These are phyloP conservation scores for Zeugodacus cucurbitae DNA, from an alignment of 1,140 invertebrate species.

Conservation along the genomic window DNA sequence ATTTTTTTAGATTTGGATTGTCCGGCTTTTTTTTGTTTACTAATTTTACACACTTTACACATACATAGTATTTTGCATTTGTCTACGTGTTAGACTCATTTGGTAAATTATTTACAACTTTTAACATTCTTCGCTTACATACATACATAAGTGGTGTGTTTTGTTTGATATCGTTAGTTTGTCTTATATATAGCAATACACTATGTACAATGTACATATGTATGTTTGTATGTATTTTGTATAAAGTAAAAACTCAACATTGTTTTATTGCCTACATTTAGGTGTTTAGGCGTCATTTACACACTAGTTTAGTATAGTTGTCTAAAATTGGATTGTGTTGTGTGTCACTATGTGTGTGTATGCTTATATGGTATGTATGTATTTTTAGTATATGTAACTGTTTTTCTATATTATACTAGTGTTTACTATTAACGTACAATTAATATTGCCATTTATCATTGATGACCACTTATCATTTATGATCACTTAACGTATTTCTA, in stretches of 20 bases:
- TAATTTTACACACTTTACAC: no score
- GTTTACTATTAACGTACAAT: constrained; percentile 8
- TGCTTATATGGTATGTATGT: background rate
- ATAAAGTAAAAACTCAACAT: constrained; percentile 26
- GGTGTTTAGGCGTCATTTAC: constrained; percentile 18
- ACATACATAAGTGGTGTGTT: background rate
- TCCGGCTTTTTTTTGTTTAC: constrained; percentile 8
- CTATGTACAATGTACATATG: background rate
- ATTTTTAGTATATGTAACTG: background rate
- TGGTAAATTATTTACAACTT: background rate
- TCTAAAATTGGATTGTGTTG: constrained; percentile 25
- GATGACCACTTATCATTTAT: background rate
- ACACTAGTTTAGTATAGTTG: background rate
- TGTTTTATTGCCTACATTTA: constrained; percentile 23
- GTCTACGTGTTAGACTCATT: background rate
- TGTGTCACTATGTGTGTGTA: background rate
- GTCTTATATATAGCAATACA: background rate
- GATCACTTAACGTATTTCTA: background rate
- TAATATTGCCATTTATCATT: constrained; percentile 37
- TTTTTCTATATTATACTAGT: background rate
- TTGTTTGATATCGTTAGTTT: background rate
- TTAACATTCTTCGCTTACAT: background rate
- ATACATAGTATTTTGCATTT: constrained; percentile 5
- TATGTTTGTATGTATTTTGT: background rate
- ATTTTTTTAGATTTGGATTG: constrained; percentile 5